These are phyloP conservation scores for Cairina moschata DNA, from an alignment of 2,113 vertebrate species.

Conservation along the genomic window DNA sequence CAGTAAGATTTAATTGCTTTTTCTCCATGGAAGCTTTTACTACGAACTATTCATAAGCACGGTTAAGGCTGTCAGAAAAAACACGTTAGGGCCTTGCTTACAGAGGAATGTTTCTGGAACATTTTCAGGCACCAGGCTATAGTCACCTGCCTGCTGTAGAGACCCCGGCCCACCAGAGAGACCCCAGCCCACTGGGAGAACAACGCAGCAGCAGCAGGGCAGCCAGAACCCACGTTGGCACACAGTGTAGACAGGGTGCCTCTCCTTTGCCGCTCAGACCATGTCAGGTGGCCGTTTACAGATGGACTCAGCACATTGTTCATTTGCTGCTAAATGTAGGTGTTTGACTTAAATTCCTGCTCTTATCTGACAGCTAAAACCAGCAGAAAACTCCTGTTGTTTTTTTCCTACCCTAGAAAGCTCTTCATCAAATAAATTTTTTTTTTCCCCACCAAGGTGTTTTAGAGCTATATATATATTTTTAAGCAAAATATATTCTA, in stretches of 20 bases:
- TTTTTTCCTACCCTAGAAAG: background rate
- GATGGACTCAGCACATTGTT: background rate
- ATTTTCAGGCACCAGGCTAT: background rate
- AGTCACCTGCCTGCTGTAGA: accelerated
- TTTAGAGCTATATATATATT: background rate
- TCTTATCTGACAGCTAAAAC: background rate
- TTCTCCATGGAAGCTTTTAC: conserved; percentile 34
- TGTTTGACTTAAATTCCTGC: background rate
- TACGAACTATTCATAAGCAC: conserved; percentile 63
- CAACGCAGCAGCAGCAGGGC: background rate
- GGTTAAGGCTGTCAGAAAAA: background rate
- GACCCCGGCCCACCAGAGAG: background rate
- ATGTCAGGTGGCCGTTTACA: background rate
- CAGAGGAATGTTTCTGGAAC: background rate
- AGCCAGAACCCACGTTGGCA: background rate
- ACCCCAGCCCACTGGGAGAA: background rate
- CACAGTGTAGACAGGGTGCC: background rate
- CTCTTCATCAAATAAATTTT: background rate
- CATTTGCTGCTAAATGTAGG: background rate
- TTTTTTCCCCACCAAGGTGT: background rate
- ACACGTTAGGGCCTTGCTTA: background rate
- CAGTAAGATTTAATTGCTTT: conserved; percentile 63
- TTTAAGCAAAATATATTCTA: background rate
- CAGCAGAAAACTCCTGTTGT: background rate
- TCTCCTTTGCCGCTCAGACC: no score